Percentiles rank a stretch among this genome's conserved stretches.
Conservation (phyloP, 2,113 vertebrate species). For the Istiophorus platypterus region DNA sequence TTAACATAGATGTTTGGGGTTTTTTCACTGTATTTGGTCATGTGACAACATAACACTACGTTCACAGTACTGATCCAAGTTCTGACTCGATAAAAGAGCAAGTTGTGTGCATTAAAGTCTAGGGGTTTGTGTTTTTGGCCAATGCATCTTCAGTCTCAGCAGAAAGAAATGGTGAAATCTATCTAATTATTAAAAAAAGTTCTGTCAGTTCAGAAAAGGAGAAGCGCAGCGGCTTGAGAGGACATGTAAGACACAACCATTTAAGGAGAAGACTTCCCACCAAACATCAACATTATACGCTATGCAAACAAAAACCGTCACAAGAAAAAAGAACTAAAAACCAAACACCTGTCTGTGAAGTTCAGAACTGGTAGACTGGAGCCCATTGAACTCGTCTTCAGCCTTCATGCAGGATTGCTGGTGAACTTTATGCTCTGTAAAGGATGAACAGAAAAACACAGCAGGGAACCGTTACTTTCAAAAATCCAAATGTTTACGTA, state of each 20-base stretch:
- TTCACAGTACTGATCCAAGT: too few relatives aligned
- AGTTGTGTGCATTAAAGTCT: too few relatives aligned
- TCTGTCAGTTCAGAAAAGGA: too few relatives aligned
- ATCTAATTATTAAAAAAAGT: too few relatives aligned
- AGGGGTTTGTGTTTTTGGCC: too few relatives aligned
- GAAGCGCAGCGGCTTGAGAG: background rate
- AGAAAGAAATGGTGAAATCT: too few relatives aligned
- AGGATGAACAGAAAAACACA: background rate
- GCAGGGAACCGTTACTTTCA: background rate
- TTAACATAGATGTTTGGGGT: too few relatives aligned
- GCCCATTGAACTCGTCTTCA: background rate
- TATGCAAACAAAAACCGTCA: too few relatives aligned
- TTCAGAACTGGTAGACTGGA: background rate
- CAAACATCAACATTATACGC: background rate
- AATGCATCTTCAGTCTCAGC: too few relatives aligned
- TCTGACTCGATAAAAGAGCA: too few relatives aligned
- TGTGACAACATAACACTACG: too few relatives aligned
- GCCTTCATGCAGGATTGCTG: background rate
- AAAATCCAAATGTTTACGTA: background rate
- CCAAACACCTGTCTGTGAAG: background rate
- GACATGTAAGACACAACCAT: background rate
- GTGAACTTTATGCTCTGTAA: background rate
- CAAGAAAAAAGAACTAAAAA: background rate
- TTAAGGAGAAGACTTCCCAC: background rate
- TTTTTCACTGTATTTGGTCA: too few relatives aligned